A percentile compares a stretch with the other conserved stretches of the same genome.
These are phyloP conservation scores for Amniataba percoides DNA, from an alignment of 2,797 vertebrate genomes.

Conservation along the genomic window DNA sequence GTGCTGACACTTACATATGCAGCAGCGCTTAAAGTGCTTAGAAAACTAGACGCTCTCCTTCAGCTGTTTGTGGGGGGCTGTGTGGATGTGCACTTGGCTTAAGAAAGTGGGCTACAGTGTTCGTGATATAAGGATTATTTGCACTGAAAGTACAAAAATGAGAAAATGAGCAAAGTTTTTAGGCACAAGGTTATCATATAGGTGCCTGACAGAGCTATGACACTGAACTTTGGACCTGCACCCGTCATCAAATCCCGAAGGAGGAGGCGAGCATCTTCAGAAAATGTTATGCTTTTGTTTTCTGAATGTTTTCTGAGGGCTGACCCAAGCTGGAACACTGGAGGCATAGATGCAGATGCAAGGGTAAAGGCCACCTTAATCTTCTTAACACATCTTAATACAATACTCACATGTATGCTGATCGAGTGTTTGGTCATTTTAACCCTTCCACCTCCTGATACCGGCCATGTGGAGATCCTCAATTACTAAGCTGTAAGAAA, in stretches of 20 bases:
- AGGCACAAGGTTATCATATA: neutral
- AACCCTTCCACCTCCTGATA: neutral
- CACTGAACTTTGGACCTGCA: neutral
- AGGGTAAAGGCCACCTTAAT: too few relatives aligned
- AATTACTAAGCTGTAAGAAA: slow-evolving; percentile 1
- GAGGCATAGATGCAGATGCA: too few relatives aligned
- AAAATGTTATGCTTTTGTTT: too few relatives aligned
- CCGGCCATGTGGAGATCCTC: neutral
- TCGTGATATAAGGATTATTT: neutral
- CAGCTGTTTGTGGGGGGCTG: slow-evolving; percentile 36
- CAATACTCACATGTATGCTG: too few relatives aligned
- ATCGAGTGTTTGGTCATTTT: too few relatives aligned
- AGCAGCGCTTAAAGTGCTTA: slow-evolving; percentile 61
- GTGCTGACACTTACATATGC: slow-evolving; percentile 74
- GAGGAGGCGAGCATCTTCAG: neutral
- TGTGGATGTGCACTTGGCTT: slow-evolving; percentile 15
- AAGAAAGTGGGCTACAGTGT: neutral
- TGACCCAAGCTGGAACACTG: too few relatives aligned
- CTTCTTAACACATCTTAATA: too few relatives aligned
- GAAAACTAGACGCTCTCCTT: slow-evolving; percentile 42
- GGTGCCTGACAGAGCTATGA: neutral
- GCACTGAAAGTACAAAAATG: too few relatives aligned
- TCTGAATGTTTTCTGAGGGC: too few relatives aligned
- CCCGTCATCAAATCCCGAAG: neutral
- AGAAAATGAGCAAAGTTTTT: neutral